Evolutionary conservation across 1,140 invertebrate species (phyloP).

Genomic region (Heliconius eleuchia): DNA sequence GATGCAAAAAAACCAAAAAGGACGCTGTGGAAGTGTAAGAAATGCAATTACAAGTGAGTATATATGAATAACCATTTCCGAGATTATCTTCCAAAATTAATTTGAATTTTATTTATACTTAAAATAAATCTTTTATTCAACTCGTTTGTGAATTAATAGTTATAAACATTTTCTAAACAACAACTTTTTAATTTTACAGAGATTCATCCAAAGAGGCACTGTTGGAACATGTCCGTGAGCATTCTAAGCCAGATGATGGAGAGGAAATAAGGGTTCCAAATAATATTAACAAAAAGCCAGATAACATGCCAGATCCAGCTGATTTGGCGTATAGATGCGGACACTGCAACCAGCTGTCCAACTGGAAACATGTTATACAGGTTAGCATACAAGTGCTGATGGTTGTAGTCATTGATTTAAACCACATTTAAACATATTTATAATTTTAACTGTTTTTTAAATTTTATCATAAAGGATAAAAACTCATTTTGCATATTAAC

Average conservation of each 20-base stretch:
- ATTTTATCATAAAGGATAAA: background rate
- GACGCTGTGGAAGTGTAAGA: slow-evolving; percentile 88
- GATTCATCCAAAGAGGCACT: slow-evolving; percentile 77
- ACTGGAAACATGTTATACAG: slow-evolving; percentile 92
- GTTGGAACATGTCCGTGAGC: slow-evolving; percentile 75
- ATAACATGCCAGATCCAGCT: slow-evolving; percentile 64
- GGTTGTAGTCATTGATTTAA: background rate
- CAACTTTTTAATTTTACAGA: slow-evolving; percentile 50
- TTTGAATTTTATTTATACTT: too few species aligned
- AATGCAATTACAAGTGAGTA: slow-evolving; percentile 89
- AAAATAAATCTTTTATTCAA: too few species aligned
- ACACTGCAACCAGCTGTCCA: slow-evolving; percentile 88
- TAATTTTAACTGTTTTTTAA: background rate
- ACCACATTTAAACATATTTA: background rate
- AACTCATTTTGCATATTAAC: background rate
- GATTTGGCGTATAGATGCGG: slow-evolving; percentile 86
- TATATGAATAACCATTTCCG: background rate
- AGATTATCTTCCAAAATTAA: background rate
- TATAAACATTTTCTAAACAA: slow-evolving; percentile 27
- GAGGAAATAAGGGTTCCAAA: slow-evolving; percentile 45
- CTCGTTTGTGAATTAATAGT: background rate
- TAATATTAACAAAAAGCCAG: slow-evolving; percentile 54
- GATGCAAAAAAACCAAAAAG: slow-evolving; percentile 75
- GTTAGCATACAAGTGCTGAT: slow-evolving; percentile 55
- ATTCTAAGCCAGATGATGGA: slow-evolving; percentile 57